Conservation (phyloP, 2,797 vertebrate species). For the Gallinago solitaria region DNA sequence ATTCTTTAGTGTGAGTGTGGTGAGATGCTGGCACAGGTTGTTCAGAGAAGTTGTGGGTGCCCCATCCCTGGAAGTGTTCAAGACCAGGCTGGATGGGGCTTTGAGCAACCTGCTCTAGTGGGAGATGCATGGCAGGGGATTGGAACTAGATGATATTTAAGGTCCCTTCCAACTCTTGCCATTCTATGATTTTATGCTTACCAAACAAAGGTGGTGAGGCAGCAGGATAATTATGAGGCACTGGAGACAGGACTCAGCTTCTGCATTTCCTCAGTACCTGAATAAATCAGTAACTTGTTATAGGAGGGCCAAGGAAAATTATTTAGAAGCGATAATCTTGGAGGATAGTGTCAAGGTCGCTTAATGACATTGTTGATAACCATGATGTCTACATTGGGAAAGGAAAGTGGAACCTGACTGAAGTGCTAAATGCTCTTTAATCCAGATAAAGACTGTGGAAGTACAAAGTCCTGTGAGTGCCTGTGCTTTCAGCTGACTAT, state of each 20-base stretch:
- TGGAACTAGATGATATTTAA: too few relatives aligned
- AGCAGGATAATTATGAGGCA: not conserved
- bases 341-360: accelerated
- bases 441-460: not conserved
- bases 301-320: not conserved
- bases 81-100: too few relatives aligned
- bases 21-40: too few relatives aligned
- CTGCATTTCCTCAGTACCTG: not conserved
- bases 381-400: not conserved
- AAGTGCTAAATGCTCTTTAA: not conserved
- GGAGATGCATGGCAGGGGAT: too few relatives aligned
- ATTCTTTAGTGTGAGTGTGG: too few relatives aligned
- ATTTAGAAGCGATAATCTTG: not conserved
- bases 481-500: not conserved
- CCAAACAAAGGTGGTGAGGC: not conserved
- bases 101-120: too few relatives aligned
- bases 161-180: too few relatives aligned
- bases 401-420: not conserved
- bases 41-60: too few relatives aligned
- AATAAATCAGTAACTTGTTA: not conserved
- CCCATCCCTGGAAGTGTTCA: too few relatives aligned
- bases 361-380: not conserved
- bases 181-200: not conserved
- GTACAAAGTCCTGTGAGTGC: not conserved
- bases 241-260: not conserved